phyloP scores from a whole-genome alignment of 2,797 vertebrate species.

The Eulemur mongoz region DNA sequence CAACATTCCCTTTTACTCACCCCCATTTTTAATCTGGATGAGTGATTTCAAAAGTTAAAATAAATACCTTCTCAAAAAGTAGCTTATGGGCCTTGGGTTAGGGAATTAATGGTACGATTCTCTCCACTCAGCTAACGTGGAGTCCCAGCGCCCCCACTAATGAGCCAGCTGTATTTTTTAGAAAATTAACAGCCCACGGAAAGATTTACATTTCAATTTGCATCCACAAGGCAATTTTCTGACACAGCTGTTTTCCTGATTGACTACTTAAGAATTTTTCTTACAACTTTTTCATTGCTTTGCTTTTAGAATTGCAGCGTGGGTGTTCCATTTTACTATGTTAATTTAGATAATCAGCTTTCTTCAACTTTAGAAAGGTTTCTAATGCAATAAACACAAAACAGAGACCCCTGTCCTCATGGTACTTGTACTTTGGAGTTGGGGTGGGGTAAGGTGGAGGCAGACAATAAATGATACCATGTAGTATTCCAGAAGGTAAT shows the following conservation, averaged over 20 bases:
- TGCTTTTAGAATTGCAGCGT: background rate
- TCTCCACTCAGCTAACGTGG: conserved; percentile 23
- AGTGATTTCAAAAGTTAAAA: conserved; percentile 15
- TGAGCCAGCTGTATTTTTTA: conserved; percentile 52
- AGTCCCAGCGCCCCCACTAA: conserved; percentile 16
- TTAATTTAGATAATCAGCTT: conserved; percentile 6
- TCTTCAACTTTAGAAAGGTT: background rate
- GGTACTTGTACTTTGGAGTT: background rate
- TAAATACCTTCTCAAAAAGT: conserved; percentile 34
- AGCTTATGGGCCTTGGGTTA: background rate
- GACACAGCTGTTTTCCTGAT: conserved; percentile 52
- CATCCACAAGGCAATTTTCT: conserved; percentile 41
- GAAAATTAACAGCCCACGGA: conserved; percentile 48
- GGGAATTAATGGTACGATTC: background rate
- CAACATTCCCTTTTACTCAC: background rate
- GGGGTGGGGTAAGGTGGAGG: no score
- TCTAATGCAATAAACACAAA: conserved; percentile 15
- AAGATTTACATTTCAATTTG: conserved; percentile 63
- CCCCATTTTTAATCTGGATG: background rate
- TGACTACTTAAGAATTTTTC: conserved; percentile 52
- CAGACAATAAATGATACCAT: background rate
- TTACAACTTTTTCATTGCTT: conserved; percentile 49
- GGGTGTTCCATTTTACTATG: background rate
- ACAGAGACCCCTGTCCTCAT: background rate
- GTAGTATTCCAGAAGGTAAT: background rate